Conservation (phyloP, 2,113 vertebrate genomes). For the Gobio gobio region DNA sequence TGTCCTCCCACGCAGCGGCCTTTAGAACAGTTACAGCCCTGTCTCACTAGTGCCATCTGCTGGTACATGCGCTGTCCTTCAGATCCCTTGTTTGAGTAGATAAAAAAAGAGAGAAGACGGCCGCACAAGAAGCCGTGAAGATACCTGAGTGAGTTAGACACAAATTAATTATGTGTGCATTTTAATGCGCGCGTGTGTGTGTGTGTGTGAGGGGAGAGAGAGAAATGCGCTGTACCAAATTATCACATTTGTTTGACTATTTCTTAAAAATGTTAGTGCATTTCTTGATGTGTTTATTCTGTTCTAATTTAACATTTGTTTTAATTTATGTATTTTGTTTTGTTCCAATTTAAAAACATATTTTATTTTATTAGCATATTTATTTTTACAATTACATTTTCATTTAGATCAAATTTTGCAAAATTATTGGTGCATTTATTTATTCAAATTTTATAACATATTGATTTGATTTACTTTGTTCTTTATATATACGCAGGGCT, state of each 20-base stretch:
- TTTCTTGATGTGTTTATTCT: not conserved
- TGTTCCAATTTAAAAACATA: too few relatives aligned
- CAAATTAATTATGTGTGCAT: not conserved
- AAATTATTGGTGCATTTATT: not conserved
- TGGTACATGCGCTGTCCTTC: not conserved
- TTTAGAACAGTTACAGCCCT: too few relatives aligned
- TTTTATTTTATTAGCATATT: too few relatives aligned
- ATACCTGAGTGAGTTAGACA: not conserved
- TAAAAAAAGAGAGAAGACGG: not conserved
- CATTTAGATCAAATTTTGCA: not conserved
- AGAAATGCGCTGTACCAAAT: not conserved
- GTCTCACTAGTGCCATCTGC: constrained; percentile 6
- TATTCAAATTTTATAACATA: not conserved
- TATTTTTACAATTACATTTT: too few relatives aligned
- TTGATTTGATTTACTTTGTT: too few relatives aligned
- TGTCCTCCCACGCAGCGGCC: not conserved
- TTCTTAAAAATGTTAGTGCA: not conserved
- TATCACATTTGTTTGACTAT: not conserved
- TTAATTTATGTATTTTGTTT: too few relatives aligned
- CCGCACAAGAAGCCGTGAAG: not conserved
- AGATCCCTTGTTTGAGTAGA: constrained; percentile 1
- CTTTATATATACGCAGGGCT: too few relatives aligned
- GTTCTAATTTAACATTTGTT: too few relatives aligned
- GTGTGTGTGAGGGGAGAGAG: not conserved
- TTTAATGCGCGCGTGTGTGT: not conserved